A percentile compares a stretch with the other conserved stretches of the same genome.
Conservation (phyloP, 2,888 invertebrate species). For the Xestia c-nigrum region DNA sequence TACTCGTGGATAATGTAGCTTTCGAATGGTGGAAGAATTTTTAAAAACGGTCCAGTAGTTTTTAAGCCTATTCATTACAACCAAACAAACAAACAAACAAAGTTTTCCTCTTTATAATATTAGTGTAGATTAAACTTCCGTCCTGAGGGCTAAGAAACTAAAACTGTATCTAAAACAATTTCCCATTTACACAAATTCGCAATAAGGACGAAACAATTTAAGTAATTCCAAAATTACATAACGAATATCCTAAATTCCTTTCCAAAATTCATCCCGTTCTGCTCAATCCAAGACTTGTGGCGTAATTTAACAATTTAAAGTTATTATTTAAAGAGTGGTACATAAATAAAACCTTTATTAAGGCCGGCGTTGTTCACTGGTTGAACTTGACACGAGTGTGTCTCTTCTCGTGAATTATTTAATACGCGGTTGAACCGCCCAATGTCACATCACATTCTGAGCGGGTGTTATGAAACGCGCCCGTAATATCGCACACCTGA, state of each 20-base stretch:
- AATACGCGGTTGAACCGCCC: slow-evolving; percentile 41
- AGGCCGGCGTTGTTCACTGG: slow-evolving; percentile 24
- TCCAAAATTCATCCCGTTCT: neutral
- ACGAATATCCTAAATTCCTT: slow-evolving; percentile 7
- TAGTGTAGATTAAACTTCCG: neutral
- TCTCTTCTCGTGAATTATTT: slow-evolving; percentile 57
- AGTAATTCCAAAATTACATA: slow-evolving; percentile 8
- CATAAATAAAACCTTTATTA: slow-evolving; percentile 46
- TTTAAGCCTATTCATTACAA: no score
- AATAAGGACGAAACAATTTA: slow-evolving; percentile 21
- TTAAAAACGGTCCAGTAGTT: no score
- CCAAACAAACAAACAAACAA: no score
- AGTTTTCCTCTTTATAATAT: no score
- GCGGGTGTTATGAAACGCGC: slow-evolving; percentile 37
- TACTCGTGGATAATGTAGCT: no score
- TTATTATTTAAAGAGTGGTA: slow-evolving; percentile 20
- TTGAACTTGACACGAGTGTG: slow-evolving; percentile 52
- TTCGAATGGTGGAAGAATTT: no score
- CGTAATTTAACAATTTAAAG: slow-evolving; percentile 4
- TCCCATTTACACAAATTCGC: slow-evolving; percentile 19
- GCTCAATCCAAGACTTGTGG: neutral
- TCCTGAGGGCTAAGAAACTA: slow-evolving; percentile 11
- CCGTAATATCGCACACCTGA: slow-evolving; percentile 24
- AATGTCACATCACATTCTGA: slow-evolving; percentile 42
- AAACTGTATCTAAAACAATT: slow-evolving; percentile 8